These are phyloP conservation scores for Dione juno DNA, from an alignment of 2,888 invertebrate species.

Conservation along the genomic window DNA sequence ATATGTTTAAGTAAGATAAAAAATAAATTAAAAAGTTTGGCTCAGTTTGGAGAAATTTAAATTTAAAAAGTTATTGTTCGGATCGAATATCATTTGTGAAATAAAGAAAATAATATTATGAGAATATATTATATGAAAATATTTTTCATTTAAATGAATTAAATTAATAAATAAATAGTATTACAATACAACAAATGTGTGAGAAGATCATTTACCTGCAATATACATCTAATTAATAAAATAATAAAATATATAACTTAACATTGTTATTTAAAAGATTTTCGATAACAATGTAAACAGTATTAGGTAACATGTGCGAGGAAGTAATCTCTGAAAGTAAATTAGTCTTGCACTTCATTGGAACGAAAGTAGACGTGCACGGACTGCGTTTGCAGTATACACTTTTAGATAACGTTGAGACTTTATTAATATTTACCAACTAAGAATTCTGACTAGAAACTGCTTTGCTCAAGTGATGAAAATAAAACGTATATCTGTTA, in stretches of 20 bases:
- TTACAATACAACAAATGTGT: too few relatives aligned
- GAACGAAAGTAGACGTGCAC: constrained; percentile 61
- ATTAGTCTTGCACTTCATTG: constrained; percentile 73
- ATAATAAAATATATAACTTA: constrained; percentile 37
- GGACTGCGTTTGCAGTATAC: constrained; percentile 52
- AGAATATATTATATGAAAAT: too few relatives aligned
- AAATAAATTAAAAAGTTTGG: too few relatives aligned
- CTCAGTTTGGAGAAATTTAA: too few relatives aligned
- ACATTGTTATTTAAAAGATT: constrained; percentile 64
- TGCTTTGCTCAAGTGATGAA: constrained; percentile 44
- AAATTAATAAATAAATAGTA: too few relatives aligned
- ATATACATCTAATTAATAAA: not conserved
- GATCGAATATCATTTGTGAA: too few relatives aligned
- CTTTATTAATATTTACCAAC: constrained; percentile 50
- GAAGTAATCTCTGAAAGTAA: constrained; percentile 76
- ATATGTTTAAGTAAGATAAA: too few relatives aligned
- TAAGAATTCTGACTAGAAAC: constrained; percentile 43
- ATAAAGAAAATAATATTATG: too few relatives aligned
- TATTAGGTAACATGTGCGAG: constrained; percentile 68
- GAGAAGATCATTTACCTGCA: too few relatives aligned
- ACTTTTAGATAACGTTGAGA: constrained; percentile 45
- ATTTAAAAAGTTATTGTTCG: too few relatives aligned
- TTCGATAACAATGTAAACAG: constrained; percentile 60
- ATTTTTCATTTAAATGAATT: too few relatives aligned
- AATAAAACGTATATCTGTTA: constrained; percentile 39